phyloP scores from a whole-genome alignment of 2,797 vertebrate species.

The Myotis daubentonii region DNA sequence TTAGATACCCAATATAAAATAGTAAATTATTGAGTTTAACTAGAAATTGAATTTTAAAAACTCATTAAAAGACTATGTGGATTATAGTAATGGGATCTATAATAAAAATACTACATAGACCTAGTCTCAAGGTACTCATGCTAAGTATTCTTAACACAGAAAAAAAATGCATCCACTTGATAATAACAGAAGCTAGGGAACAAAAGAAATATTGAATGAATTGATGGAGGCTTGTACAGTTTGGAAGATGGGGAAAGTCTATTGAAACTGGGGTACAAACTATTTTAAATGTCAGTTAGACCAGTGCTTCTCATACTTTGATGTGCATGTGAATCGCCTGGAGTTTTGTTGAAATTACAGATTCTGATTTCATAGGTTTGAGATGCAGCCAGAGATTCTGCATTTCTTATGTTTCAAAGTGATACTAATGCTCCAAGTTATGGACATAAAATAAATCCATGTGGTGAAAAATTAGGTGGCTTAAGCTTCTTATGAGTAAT shows the following conservation, averaged over 20 bases:
- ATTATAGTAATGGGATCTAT: not conserved
- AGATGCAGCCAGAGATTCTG: not conserved
- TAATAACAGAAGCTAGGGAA: not conserved
- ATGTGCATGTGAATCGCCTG: not conserved
- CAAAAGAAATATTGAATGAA: not conserved
- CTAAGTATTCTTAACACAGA: not conserved
- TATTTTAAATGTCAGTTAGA: not conserved
- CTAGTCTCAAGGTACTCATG: not conserved
- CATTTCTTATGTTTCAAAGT: not conserved
- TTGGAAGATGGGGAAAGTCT: not conserved
- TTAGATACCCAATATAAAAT: not conserved
- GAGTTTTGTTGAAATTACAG: not conserved
- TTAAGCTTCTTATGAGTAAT: not conserved
- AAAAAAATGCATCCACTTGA: not conserved
- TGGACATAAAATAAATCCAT: not conserved
- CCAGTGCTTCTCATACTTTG: not conserved
- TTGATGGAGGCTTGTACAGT: not conserved
- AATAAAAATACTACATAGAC: not conserved
- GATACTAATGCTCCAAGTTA: not conserved
- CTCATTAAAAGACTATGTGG: not conserved
- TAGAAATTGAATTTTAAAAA: conserved; percentile 19
- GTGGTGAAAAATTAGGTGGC: not conserved
- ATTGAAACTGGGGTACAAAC: not conserved
- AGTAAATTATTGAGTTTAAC: conserved; percentile 26
- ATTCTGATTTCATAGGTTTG: not conserved